Conservation (phyloP, 2,113 vertebrate species). For the Syrmaticus mikado region DNA sequence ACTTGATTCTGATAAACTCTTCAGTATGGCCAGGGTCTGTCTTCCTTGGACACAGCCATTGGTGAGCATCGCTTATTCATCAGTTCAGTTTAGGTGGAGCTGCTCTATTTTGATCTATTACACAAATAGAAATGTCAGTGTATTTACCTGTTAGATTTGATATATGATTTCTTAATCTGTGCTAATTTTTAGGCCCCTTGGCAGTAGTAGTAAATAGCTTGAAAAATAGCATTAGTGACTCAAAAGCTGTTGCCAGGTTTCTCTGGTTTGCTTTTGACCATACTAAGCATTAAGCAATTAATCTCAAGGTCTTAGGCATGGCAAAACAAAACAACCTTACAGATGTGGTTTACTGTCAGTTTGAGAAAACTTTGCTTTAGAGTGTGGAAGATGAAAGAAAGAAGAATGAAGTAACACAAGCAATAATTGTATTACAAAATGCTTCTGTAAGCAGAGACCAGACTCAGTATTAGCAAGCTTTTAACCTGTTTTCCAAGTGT, state of each 20-base stretch:
- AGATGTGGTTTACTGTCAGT: constrained; percentile 47
- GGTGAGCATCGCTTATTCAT: not conserved
- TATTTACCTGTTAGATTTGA: not conserved
- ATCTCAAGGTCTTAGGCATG: not conserved
- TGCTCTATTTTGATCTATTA: not conserved
- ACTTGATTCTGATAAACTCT: not conserved
- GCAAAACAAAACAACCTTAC: constrained; percentile 29
- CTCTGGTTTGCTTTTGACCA: constrained; percentile 33
- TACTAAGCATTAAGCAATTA: constrained; percentile 36
- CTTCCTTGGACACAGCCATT: not conserved
- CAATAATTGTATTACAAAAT: not conserved
- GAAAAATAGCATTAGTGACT: not conserved
- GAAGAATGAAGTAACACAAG: not conserved
- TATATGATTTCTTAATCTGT: constrained; percentile 9
- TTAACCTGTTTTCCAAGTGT: not conserved
- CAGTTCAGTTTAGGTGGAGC: not conserved
- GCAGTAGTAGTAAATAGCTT: not conserved
- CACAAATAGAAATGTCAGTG: not conserved
- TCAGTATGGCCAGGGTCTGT: not conserved
- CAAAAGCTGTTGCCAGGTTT: constrained; percentile 32
- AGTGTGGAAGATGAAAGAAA: not conserved
- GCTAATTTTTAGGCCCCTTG: constrained; percentile 7
- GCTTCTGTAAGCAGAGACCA: not conserved
- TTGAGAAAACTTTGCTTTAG: not conserved
- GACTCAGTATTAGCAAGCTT: not conserved